Base-by-base conservation (phyloP, 2,797 vertebrate species). In the Pteropus rufus region DNA sequence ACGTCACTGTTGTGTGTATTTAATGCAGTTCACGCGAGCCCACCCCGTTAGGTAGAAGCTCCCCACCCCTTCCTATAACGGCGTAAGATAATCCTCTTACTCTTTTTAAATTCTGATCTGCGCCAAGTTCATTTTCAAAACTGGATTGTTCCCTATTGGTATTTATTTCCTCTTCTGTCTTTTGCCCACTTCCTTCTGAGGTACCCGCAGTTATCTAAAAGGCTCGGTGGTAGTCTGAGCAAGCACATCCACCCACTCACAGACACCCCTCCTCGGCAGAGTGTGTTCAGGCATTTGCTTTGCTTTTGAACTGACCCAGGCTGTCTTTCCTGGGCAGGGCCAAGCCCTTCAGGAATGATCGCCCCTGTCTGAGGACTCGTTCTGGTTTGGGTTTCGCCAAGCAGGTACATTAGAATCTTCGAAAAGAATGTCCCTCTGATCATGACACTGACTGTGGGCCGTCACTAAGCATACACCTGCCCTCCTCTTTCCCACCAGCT, bases 81-180 rank as follows among this genome's bases (percentile, higher is more conserved):
- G 29, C 14, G 1, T 16, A 52, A 16, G 58, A 67, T n/a, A 54
- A 60, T 72, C 31, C 46, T 52, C 34, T 39, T 67, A 62, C 58
- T 69, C 76, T 95, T 79, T 91, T 90, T 41, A 83, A 44, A 62
- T 46, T 93, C 72, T 56, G 26, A 72, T 82, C 36, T 18, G 12
- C 83, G 64, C 21, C 56, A 86, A 84, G 52, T 79, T 93, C 87
- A 70, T 39, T 96, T 93, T 91, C 86, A 62, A 79, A 81, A 79
- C 4, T 7, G 2, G n/a, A 31, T 79, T 34, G 75, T 49, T 34
- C 49, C 4, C 36, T 11, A 2, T 41, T 64, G 54, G 21, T 62
- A 34, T 88, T 82, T 62, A 41, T 77, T 89, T 65, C 67, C 58
- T 88, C 19, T 93, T 56, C 36, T 14, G 19, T 62, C 49, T 86